These are phyloP conservation scores for Aphrophora alni DNA, from an alignment of 2,888 invertebrate genomes.

Conservation along the genomic window DNA sequence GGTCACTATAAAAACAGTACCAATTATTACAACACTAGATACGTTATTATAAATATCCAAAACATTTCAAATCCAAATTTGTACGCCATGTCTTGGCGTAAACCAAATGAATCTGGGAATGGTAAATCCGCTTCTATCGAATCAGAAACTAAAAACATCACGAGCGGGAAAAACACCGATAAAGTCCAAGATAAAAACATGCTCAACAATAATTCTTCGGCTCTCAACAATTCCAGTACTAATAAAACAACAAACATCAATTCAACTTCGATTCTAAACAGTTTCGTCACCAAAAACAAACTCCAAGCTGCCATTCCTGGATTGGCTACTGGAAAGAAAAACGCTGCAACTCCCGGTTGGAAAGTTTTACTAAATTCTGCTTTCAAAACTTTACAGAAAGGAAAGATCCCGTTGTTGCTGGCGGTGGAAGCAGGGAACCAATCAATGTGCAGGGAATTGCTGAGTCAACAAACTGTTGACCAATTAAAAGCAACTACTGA, in stretches of 20 bases:
- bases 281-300: constrained; percentile 52
- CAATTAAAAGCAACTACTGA: constrained; percentile 85
- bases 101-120: not conserved
- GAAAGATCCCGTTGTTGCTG: constrained; percentile 90
- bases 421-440: constrained; percentile 96
- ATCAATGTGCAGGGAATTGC: constrained; percentile 91
- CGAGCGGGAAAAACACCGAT: not conserved
- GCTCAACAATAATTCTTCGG: not conserved
- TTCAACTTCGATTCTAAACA: constrained; percentile 28
- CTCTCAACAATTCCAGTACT: not conserved
- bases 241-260: constrained; percentile 23
- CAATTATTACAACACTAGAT: too few relatives aligned
- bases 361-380: constrained; percentile 33
- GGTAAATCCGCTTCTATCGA: not conserved
- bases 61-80: too few relatives aligned
- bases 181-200: not conserved
- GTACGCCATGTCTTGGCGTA: not conserved
- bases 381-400: constrained; percentile 71
- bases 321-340: constrained; percentile 45
- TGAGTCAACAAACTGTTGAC: constrained; percentile 85
- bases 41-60: too few relatives aligned
- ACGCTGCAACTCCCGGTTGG: constrained; percentile 46
- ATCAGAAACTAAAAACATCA: not conserved
- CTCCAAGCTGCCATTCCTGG: constrained; percentile 52
- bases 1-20: too few relatives aligned